phyloP scores from a whole-genome alignment of 2,888 invertebrate genomes.

The Chloroclysta siterata region DNA sequence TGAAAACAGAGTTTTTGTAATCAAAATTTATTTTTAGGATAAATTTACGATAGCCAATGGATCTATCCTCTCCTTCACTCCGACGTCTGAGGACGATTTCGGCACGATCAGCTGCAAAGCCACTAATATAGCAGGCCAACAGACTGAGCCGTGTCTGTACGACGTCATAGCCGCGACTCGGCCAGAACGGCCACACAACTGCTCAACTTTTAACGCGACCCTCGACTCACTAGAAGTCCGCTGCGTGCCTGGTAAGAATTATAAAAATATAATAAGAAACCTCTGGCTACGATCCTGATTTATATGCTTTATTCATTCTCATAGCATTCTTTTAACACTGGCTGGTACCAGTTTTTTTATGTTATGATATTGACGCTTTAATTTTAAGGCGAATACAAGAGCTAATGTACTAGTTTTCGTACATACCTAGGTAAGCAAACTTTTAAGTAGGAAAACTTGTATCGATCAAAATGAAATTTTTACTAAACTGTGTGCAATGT shows the following conservation, averaged over 20 bases:
- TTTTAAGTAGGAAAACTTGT: too few species aligned
- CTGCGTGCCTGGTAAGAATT: slow-evolving; percentile 84
- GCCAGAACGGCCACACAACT: slow-evolving; percentile 87
- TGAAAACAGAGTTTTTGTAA: neutral
- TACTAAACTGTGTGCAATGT: too few species aligned
- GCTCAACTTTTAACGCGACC: slow-evolving; percentile 91
- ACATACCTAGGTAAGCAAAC: too few species aligned
- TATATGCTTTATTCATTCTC: too few species aligned
- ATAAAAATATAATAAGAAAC: too few species aligned
- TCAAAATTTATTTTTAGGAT: slow-evolving; percentile 59
- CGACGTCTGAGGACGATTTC: slow-evolving; percentile 90
- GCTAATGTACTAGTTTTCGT: too few species aligned
- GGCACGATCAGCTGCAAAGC: slow-evolving; percentile 91
- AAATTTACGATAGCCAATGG: slow-evolving; percentile 85
- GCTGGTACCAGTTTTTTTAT: too few species aligned
- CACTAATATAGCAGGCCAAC: slow-evolving; percentile 89
- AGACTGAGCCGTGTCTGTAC: slow-evolving; percentile 90
- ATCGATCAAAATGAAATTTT: too few species aligned
- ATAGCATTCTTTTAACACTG: too few species aligned
- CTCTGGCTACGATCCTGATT: too few species aligned
- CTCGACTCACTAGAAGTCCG: slow-evolving; percentile 90
- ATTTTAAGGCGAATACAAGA: too few species aligned
- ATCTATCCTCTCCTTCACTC: slow-evolving; percentile 90
- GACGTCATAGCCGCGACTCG: slow-evolving; percentile 69
- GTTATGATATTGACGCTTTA: too few species aligned